Evolutionary conservation across 2,888 invertebrate species (phyloP).

Genomic region (Macaria notata): DNA sequence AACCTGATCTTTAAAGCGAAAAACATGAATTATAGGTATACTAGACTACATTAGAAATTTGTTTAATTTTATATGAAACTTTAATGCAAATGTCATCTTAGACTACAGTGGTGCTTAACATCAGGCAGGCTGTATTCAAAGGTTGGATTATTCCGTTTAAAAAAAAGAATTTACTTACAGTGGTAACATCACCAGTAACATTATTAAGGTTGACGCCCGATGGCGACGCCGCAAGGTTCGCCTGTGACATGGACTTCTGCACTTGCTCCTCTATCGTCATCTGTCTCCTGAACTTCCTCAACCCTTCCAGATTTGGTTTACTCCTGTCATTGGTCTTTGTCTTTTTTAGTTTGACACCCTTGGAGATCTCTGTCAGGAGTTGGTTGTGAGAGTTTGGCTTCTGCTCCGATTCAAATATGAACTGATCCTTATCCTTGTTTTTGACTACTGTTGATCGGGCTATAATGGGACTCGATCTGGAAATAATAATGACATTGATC

Average conservation of each 20-base stretch:
- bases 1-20: too few relatives aligned
- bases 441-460: conserved; percentile 83
- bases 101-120: too few relatives aligned
- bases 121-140: too few relatives aligned
- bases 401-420: conserved; percentile 92
- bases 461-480: conserved; percentile 83
- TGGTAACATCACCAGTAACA: conserved; percentile 10
- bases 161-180: conserved; percentile 11
- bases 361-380: conserved; percentile 90
- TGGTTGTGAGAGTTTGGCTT: conserved; percentile 90
- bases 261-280: conserved; percentile 95
- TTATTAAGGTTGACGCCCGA: conserved; percentile 51
- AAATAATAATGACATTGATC: conserved; percentile 28
- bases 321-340: conserved; percentile 93
- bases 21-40: too few relatives aligned
- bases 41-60: too few relatives aligned
- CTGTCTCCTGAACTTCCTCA: conserved; percentile 93
- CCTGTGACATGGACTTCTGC: conserved; percentile 90
- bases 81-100: too few relatives aligned
- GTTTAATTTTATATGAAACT: too few relatives aligned
- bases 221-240: conserved; percentile 80
- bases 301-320: conserved; percentile 90
- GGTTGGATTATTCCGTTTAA: too few relatives aligned
- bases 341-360: conserved; percentile 88
- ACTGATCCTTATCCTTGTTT: conserved; percentile 88